These are phyloP conservation scores for Drosophila lini DNA, from an alignment of 1,140 invertebrate species.

Conservation along the genomic window DNA sequence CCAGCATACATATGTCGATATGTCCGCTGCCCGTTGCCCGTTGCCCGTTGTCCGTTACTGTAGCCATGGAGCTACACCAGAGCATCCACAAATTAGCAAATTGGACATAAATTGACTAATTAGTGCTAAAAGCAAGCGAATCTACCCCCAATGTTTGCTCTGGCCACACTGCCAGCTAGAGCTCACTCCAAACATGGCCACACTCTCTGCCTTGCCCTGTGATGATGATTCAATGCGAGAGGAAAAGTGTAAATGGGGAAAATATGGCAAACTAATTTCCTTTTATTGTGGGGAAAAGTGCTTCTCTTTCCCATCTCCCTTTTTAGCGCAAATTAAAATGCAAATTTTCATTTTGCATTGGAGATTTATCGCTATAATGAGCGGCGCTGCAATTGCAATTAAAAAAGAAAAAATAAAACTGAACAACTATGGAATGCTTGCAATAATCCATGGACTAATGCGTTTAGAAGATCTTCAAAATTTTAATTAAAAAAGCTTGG, in stretches of 20 bases:
- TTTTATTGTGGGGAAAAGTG: constrained; percentile 20
- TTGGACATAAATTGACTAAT: constrained; percentile 74
- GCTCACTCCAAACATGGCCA: background rate
- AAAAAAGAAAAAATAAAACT: constrained; percentile 30
- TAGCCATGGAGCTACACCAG: constrained; percentile 17
- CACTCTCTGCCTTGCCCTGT: background rate
- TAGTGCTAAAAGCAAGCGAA: constrained; percentile 67
- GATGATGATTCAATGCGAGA: constrained; percentile 19
- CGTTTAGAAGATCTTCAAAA: constrained; percentile 67
- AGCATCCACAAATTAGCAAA: constrained; percentile 72
- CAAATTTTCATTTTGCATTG: constrained; percentile 55
- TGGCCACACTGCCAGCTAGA: constrained; percentile 4
- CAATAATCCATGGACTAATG: constrained; percentile 68
- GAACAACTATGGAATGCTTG: constrained; percentile 26
- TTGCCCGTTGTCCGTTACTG: constrained; percentile 12
- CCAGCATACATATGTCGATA: constrained; percentile 30
- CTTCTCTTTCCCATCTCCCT: background rate
- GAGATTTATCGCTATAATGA: constrained; percentile 65
- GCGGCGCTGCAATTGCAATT: constrained; percentile 57
- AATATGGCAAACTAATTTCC: constrained; percentile 69
- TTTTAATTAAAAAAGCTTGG: constrained; percentile 74
- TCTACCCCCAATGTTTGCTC: constrained; percentile 44
- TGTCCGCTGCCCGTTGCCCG: constrained; percentile 16
- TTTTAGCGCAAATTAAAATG: constrained; percentile 43
- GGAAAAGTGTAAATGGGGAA: constrained; percentile 16